A percentile compares a stretch with the other conserved stretches of the same genome.
Conservation (phyloP, 2,797 vertebrate species). For the Mareca penelope region DNA sequence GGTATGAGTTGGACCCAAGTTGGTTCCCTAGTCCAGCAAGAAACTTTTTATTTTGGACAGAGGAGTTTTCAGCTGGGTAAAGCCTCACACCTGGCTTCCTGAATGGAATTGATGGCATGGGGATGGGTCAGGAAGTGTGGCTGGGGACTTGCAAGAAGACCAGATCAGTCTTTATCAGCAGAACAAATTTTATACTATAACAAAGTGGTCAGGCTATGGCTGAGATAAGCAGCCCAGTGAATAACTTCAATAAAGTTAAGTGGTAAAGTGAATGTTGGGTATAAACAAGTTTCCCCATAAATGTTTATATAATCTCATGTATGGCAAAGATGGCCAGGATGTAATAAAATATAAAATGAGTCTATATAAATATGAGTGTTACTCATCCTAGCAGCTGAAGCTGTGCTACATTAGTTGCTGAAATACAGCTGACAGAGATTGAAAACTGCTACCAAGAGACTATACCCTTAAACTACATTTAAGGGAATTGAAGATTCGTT, state of each 20-base stretch:
- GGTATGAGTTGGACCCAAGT: background rate
- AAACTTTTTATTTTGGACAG: background rate
- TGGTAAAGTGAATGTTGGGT: background rate
- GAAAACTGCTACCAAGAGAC: background rate
- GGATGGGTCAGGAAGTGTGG: background rate
- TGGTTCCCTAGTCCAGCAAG: background rate
- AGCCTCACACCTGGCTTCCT: background rate
- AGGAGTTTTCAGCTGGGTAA: background rate
- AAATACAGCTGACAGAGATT: background rate
- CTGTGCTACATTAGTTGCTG: background rate
- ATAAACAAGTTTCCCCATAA: background rate
- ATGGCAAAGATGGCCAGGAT: background rate
- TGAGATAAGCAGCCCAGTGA: background rate
- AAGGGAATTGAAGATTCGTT: background rate
- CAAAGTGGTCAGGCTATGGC: background rate
- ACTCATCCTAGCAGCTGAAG: background rate
- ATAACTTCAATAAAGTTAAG: background rate
- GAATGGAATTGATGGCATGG: accelerated
- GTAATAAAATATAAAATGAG: background rate
- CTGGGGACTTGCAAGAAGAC: background rate
- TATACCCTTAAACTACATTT: background rate
- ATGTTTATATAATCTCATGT: background rate
- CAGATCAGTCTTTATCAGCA: background rate
- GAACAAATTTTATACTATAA: background rate
- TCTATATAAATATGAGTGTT: background rate